Percentiles rank a stretch among this genome's conserved stretches.
Evolutionary conservation across 2,888 invertebrate species (phyloP).

Genomic region (Pimpla rufipes): DNA sequence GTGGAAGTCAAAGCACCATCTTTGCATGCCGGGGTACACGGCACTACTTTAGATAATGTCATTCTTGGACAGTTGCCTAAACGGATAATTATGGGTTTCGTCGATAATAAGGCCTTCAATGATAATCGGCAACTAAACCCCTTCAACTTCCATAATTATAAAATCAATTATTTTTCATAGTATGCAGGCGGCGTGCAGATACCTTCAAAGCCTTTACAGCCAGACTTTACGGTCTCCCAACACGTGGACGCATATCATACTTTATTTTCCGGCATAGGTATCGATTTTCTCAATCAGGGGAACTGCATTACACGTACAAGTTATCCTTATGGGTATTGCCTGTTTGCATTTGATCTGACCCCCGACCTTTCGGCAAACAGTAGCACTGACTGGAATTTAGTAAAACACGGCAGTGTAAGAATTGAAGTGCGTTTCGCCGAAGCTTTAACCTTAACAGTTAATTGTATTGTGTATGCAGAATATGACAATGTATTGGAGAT

Average conservation of each 20-base stretch:
- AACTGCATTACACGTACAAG: too few species aligned
- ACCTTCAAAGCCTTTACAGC: conserved; percentile 67
- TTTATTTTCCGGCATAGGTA: too few species aligned
- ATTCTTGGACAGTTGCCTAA: conserved; percentile 76
- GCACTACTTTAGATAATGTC: conserved; percentile 49
- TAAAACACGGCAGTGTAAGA: too few species aligned
- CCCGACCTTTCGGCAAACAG: conserved; percentile 71
- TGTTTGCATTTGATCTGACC: conserved; percentile 64
- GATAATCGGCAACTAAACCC: conserved; percentile 63
- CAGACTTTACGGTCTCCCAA: too few species aligned
- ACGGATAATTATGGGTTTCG: conserved; percentile 75
- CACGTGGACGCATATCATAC: too few species aligned
- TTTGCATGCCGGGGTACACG: conserved; percentile 69
- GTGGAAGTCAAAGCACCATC: conserved; percentile 73
- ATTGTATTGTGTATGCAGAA: too few species aligned
- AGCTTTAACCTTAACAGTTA: too few species aligned
- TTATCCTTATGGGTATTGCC: conserved; percentile 70
- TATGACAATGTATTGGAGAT: too few species aligned
- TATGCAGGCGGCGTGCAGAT: conserved; percentile 71
- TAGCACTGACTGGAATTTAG: conserved; percentile 63
- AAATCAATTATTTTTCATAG: too few species aligned
- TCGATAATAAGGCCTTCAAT: too few species aligned
- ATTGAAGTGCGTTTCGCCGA: too few species aligned
- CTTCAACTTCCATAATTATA: conserved; percentile 53
- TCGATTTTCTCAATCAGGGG: too few species aligned